These are phyloP conservation scores for Callospermophilus lateralis DNA, from an alignment of 2,113 vertebrate genomes.

Conservation along the genomic window DNA sequence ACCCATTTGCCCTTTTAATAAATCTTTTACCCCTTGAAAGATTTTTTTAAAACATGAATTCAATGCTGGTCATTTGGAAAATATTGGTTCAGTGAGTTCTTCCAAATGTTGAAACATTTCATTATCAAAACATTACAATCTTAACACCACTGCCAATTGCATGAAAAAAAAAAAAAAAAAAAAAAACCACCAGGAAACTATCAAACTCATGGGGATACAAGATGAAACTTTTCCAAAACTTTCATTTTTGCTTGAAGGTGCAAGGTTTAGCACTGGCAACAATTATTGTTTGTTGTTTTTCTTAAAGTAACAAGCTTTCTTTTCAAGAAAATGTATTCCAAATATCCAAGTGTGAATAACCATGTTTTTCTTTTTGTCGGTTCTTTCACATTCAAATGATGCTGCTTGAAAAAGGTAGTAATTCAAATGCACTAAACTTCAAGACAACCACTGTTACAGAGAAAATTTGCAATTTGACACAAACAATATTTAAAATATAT, in stretches of 20 bases:
- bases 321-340: neutral
- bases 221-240: neutral
- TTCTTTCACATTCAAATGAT: constrained; percentile 2
- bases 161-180: neutral
- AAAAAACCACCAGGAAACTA: neutral
- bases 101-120: neutral
- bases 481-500: neutral
- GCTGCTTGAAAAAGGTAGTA: neutral
- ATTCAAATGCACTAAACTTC: neutral
- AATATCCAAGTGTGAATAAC: neutral
- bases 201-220: neutral
- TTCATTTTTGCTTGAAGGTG: neutral
- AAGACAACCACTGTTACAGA: neutral
- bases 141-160: neutral
- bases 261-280: neutral
- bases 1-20: neutral
- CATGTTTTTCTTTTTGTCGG: neutral
- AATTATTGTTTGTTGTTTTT: neutral
- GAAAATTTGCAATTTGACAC: neutral
- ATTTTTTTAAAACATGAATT: neutral
- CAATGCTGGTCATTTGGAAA: neutral
- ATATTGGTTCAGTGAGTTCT: neutral
- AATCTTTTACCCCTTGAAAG: neutral
- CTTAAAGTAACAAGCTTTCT: neutral
- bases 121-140: constrained; percentile 10